A percentile compares a stretch with the other conserved stretches of the same genome.
Conservation (phyloP, 1,140 invertebrate species). For the Bombus difficillimus region DNA sequence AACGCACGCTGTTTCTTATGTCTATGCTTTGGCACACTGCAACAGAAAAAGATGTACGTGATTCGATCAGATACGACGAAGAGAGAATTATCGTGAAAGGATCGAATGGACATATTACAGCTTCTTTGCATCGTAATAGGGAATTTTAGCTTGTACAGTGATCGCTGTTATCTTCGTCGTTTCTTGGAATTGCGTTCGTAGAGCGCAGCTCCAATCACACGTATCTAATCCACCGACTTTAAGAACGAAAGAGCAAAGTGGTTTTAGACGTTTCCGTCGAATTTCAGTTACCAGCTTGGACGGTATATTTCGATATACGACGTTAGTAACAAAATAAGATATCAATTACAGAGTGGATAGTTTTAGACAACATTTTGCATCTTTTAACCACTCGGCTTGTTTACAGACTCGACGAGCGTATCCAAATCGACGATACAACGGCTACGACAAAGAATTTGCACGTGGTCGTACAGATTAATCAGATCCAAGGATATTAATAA, state of each 20-base stretch:
- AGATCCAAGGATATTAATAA: no score
- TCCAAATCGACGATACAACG: no score
- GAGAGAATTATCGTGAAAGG: neutral
- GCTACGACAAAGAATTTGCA: no score
- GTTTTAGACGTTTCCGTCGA: neutral
- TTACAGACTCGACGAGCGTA: no score
- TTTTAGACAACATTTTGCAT: no score
- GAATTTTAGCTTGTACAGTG: neutral
- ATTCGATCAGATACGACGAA: no score
- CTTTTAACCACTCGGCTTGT: no score
- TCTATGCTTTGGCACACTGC: conserved; percentile 91
- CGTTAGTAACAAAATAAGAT: no score
- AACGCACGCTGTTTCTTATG: conserved; percentile 89
- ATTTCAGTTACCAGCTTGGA: neutral
- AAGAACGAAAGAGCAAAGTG: neutral
- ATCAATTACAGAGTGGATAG: no score
- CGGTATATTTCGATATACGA: no score
- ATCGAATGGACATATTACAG: neutral
- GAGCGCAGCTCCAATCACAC: neutral
- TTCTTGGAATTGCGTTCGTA: neutral
- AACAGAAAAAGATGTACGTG: conserved; percentile 65
- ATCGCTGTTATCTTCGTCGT: neutral
- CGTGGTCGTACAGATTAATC: no score
- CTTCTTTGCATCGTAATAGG: neutral
- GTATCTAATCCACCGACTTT: neutral